These are phyloP conservation scores for Drosophila pandora DNA, from an alignment of 1,140 invertebrate genomes.

Conservation along the genomic window DNA sequence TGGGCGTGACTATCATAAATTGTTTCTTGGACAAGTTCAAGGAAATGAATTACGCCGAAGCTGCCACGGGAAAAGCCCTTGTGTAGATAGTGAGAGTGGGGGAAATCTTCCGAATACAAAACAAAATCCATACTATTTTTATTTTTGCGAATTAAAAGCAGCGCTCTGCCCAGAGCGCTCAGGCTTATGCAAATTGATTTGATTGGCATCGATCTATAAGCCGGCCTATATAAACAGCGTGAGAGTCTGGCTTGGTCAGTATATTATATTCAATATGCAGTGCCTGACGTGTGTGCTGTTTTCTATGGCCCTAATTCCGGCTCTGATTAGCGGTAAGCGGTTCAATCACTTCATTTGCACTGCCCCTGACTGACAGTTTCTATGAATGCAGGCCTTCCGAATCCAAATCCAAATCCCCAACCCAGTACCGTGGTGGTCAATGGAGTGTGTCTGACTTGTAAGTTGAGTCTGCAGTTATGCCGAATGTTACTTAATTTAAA, in stretches of 20 bases:
- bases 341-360: slow-evolving; percentile 17
- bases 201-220: slow-evolving; percentile 32
- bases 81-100: not conserved
- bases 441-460: slow-evolving; percentile 64
- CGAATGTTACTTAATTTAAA: not conserved
- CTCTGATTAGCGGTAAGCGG: slow-evolving; percentile 53
- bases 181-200: slow-evolving; percentile 56
- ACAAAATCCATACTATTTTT: not conserved
- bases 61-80: slow-evolving; percentile 22
- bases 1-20: slow-evolving; percentile 42
- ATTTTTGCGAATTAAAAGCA: slow-evolving; percentile 11
- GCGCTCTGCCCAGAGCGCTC: slow-evolving; percentile 4
- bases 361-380: slow-evolving; percentile 20
- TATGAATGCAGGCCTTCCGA: slow-evolving; percentile 35
- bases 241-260: slow-evolving; percentile 3
- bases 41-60: slow-evolving; percentile 36
- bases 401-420: slow-evolving; percentile 1
- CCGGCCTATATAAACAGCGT: slow-evolving; percentile 34
- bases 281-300: slow-evolving; percentile 62
- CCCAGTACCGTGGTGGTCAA: slow-evolving; percentile 65
- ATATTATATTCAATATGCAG: slow-evolving; percentile 47
- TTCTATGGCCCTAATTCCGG: slow-evolving; percentile 49
- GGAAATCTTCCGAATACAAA: slow-evolving; percentile 1
- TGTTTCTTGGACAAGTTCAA: slow-evolving; percentile 26
- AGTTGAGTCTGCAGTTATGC: slow-evolving; percentile 18